A percentile compares a stretch with the other conserved stretches of the same genome.
These are phyloP conservation scores for Macropis europaea DNA, from an alignment of 2,888 invertebrate species.

Conservation along the genomic window DNA sequence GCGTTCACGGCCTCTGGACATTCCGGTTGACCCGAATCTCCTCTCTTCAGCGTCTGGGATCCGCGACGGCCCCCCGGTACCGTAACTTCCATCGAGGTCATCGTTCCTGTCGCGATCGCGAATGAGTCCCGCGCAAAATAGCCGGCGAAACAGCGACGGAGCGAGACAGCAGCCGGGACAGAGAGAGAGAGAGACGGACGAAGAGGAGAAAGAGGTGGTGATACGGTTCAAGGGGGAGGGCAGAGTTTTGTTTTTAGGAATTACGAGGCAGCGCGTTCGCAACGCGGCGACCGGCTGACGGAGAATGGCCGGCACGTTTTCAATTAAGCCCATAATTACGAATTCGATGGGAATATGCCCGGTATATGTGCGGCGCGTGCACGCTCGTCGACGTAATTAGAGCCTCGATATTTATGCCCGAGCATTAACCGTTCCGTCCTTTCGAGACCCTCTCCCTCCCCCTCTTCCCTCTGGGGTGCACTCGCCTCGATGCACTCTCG, in stretches of 20 bases:
- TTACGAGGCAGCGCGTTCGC: conserved; percentile 39
- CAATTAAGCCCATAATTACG: conserved; percentile 76
- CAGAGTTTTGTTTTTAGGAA: conserved; percentile 50
- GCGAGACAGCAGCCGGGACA: neutral
- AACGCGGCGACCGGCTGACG: conserved; percentile 45
- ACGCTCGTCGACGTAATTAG: conserved; percentile 66
- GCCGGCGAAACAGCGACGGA: neutral
- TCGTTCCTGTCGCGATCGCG: conserved; percentile 37
- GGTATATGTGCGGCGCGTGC: conserved; percentile 64
- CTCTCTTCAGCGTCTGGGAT: neutral
- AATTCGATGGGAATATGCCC: conserved; percentile 68
- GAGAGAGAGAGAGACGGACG: neutral
- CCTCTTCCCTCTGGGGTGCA: too few species aligned
- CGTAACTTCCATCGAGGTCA: conserved; percentile 42
- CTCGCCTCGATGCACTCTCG: conserved; percentile 28
- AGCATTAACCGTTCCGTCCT: conserved; percentile 64
- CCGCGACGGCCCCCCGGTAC: conserved; percentile 18
- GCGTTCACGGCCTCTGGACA: too few species aligned
- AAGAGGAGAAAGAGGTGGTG: neutral
- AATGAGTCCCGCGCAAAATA: conserved; percentile 4
- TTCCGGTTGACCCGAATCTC: conserved; percentile 39
- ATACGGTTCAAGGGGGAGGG: too few species aligned
- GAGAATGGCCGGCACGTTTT: conserved; percentile 66
- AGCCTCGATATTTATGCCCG: conserved; percentile 72
- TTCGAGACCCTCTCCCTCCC: conserved; percentile 27